Conservation (phyloP, 2,888 invertebrate genomes). For the Patella depressa region DNA sequence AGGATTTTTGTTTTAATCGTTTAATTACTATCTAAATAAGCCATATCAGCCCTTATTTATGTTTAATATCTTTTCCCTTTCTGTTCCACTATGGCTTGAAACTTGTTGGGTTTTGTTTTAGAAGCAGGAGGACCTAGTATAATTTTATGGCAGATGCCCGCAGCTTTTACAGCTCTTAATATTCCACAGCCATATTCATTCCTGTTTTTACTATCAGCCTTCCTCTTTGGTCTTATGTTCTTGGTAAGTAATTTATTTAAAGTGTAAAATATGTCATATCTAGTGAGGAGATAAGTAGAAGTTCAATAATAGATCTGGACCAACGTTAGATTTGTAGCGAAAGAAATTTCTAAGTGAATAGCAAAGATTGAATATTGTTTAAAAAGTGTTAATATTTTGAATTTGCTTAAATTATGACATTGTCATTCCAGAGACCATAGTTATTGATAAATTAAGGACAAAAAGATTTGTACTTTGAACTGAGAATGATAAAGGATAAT, state of each 20-base stretch:
- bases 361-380: background rate
- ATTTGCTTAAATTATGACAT: background rate
- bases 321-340: too few species aligned
- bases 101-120: background rate
- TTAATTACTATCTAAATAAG: too few species aligned
- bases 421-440: background rate
- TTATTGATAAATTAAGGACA: background rate
- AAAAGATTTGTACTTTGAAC: background rate
- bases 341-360: background rate
- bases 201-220: conserved; percentile 56
- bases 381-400: conserved; percentile 1
- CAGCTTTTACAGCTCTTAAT: conserved; percentile 53
- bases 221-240: conserved; percentile 60
- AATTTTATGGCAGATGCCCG: conserved; percentile 53
- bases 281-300: too few species aligned
- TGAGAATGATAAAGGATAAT: too few species aligned
- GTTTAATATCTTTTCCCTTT: background rate
- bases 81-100: background rate
- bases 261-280: background rate
- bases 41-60: too few species aligned
- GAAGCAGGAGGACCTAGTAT: conserved; percentile 27
- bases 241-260: conserved; percentile 45
- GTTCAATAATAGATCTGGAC: too few species aligned
- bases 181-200: conserved; percentile 57
- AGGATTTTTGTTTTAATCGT: too few species aligned